Conservation (phyloP, 2,797 vertebrate genomes). For the Sebastes aleutianus region DNA sequence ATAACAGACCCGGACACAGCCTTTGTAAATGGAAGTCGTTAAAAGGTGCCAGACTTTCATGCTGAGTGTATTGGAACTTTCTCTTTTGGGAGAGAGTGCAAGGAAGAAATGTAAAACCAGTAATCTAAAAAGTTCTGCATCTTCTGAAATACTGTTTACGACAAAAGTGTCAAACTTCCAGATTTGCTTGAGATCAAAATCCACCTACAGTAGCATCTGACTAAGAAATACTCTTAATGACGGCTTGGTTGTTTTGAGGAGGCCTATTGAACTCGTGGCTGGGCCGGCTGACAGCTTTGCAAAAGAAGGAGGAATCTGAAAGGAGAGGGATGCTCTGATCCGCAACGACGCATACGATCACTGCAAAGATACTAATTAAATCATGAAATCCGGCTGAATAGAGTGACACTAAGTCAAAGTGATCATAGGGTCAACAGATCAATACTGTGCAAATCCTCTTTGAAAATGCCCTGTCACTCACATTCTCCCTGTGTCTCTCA, state of each 20-base stretch:
- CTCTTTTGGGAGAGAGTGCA: background rate
- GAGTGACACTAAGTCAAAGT: slow-evolving; percentile 61
- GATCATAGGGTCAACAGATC: slow-evolving; percentile 62
- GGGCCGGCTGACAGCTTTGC: background rate
- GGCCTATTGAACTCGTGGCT: slow-evolving; percentile 13
- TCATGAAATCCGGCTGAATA: slow-evolving; percentile 43
- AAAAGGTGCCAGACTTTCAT: slow-evolving; percentile 31
- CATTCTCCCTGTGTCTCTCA: background rate
- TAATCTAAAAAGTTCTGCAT: slow-evolving; percentile 16
- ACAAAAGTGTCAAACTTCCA: slow-evolving; percentile 23
- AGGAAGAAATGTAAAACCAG: slow-evolving; percentile 9
- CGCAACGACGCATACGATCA: slow-evolving; percentile 5
- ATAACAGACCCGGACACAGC: slow-evolving; percentile 42
- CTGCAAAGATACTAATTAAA: slow-evolving; percentile 51
- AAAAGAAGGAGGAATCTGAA: slow-evolving; percentile 9
- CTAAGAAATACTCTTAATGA: slow-evolving; percentile 41
- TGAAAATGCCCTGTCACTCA: slow-evolving; percentile 32
- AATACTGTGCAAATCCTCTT: slow-evolving; percentile 52
- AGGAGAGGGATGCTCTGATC: slow-evolving; percentile 8
- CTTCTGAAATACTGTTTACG: slow-evolving; percentile 10
- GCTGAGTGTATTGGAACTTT: slow-evolving; percentile 19
- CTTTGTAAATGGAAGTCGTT: slow-evolving; percentile 31
- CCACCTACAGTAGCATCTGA: background rate
- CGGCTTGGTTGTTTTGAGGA: slow-evolving; percentile 40
- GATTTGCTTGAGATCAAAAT: slow-evolving; percentile 54